A percentile compares a stretch with the other conserved stretches of the same genome.
phyloP scores from a whole-genome alignment of 2,113 vertebrate species.

The Eublepharis macularius region DNA sequence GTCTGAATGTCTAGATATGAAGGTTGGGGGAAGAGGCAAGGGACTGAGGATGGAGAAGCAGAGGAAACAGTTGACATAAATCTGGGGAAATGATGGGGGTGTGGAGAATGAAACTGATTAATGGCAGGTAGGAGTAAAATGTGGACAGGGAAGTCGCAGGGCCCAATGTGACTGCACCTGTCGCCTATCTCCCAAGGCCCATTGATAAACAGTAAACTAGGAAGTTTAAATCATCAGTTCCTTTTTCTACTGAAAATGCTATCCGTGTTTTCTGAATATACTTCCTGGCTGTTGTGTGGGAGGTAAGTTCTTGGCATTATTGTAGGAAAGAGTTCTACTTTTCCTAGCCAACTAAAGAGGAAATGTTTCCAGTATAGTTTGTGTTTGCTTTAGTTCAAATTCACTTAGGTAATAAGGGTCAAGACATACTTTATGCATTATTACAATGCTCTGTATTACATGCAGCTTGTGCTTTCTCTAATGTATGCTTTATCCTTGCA shows the following conservation, averaged over 20 bases:
- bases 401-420: not conserved
- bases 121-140: not conserved
- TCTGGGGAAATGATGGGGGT: too few relatives aligned
- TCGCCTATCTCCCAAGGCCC: not conserved
- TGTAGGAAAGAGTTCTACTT: too few relatives aligned
- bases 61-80: too few relatives aligned
- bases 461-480: not conserved
- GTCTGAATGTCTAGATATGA: not conserved
- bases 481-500: not conserved
- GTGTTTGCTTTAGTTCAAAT: not conserved
- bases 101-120: not conserved
- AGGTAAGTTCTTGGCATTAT: not conserved
- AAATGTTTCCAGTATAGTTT: not conserved
- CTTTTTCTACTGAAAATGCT: not conserved
- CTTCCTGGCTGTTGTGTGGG: not conserved
- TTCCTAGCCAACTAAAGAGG: constrained; percentile 12
- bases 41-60: not conserved
- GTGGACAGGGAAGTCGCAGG: not conserved
- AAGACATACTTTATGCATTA: not conserved
- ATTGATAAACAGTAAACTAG: not conserved
- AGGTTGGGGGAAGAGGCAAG: not conserved
- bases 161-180: not conserved
- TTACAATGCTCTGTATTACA: not conserved
- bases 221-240: not conserved
- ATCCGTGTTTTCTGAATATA: not conserved